A percentile compares a stretch with the other conserved stretches of the same genome.
Conservation (phyloP, 2,888 invertebrate species). For the Teleiodes luculella region DNA sequence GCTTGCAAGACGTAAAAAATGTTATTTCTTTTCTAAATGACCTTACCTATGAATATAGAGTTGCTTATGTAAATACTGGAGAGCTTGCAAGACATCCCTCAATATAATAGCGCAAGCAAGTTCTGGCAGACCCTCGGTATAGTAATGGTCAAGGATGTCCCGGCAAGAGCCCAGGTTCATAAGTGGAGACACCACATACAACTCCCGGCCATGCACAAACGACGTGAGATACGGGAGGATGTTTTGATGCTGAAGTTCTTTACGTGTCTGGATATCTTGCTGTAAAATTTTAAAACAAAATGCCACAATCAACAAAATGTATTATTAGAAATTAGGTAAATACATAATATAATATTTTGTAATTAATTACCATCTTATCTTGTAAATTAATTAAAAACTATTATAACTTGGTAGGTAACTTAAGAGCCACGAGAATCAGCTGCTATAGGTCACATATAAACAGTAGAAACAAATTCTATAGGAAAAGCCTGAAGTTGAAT, state of each 20-base stretch:
- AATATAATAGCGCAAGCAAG: constrained; percentile 88
- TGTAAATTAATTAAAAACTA: no score
- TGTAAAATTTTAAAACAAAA: constrained; percentile 51
- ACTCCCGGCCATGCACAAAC: constrained; percentile 87
- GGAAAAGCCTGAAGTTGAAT: no score
- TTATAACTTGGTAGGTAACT: no score
- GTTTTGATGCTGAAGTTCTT: constrained; percentile 88
- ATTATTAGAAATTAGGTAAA: background rate
- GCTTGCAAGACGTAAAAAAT: constrained; percentile 84
- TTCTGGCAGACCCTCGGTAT: constrained; percentile 88
- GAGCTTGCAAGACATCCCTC: constrained; percentile 86
- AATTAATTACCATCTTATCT: no score
- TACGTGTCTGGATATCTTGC: constrained; percentile 88
- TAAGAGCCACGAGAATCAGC: no score
- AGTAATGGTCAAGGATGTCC: constrained; percentile 87
- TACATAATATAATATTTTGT: no score
- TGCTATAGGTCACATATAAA: no score
- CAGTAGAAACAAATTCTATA: no score
- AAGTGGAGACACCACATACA: constrained; percentile 89
- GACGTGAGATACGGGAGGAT: constrained; percentile 86
- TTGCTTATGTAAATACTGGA: constrained; percentile 91
- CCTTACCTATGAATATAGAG: constrained; percentile 90
- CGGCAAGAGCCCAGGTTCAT: constrained; percentile 92
- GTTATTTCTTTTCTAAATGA: background rate
- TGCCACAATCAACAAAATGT: background rate